These are phyloP conservation scores for Pachycephus smyrnensis DNA, from an alignment of 2,888 invertebrate species.

Conservation along the genomic window DNA sequence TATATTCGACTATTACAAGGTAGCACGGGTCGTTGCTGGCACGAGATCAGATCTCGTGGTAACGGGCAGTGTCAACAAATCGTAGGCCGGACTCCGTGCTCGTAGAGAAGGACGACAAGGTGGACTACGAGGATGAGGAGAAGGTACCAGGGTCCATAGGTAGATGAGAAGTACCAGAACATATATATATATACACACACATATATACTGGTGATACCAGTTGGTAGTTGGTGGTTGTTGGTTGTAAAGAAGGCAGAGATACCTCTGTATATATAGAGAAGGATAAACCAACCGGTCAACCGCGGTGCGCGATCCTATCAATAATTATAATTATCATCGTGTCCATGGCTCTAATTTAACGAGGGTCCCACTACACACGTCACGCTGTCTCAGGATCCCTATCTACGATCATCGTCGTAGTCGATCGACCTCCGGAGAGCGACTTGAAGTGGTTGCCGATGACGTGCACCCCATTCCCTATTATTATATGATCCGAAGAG, in stretches of 20 bases:
- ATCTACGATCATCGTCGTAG: slow-evolving; percentile 6
- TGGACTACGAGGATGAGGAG: not conserved
- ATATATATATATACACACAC: not conserved
- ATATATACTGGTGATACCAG: not conserved
- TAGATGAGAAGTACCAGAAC: not conserved
- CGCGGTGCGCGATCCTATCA: slow-evolving; percentile 39
- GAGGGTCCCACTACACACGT: slow-evolving; percentile 32
- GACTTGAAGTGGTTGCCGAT: not conserved
- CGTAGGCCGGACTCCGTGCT: slow-evolving; percentile 15
- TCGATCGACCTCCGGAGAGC: not conserved
- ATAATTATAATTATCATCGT: slow-evolving; percentile 45
- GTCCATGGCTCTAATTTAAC: slow-evolving; percentile 35
- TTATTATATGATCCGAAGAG: not conserved
- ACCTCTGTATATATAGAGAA: not conserved
- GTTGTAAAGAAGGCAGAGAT: not conserved
- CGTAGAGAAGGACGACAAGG: not conserved
- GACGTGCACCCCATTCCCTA: not conserved
- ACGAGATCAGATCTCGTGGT: slow-evolving; percentile 32
- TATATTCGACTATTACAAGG: slow-evolving; percentile 25
- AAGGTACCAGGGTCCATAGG: not conserved
- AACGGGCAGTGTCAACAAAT: slow-evolving; percentile 42
- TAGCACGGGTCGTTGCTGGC: slow-evolving; percentile 11
- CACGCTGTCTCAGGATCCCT: slow-evolving; percentile 25
- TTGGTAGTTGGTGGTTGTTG: not conserved
- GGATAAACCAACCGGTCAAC: slow-evolving; percentile 11